Evolutionary conservation across 2,888 invertebrate species (phyloP).

Genomic region (Conus canariensis): DNA sequence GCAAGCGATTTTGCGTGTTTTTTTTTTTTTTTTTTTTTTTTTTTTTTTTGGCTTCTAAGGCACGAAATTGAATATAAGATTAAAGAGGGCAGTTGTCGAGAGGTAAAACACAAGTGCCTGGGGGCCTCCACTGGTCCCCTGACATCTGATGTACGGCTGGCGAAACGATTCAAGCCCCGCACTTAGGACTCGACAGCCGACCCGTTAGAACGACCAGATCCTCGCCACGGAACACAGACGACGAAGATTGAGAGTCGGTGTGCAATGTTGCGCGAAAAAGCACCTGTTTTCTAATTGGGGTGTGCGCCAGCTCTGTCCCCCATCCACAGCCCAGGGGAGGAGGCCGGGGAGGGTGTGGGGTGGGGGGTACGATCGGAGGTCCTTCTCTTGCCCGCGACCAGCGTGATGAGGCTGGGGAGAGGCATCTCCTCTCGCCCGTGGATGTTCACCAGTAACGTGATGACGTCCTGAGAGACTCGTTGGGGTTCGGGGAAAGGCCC

Average conservation of each 20-base stretch:
- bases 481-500: neutral
- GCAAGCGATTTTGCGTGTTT: neutral
- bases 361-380: neutral
- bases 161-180: constrained; percentile 35
- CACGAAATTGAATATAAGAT: constrained; percentile 43
- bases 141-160: constrained; percentile 34
- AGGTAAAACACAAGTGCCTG: constrained; percentile 37
- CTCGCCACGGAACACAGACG: constrained; percentile 30
- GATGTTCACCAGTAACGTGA: neutral
- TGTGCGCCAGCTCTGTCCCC: constrained; percentile 29
- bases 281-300: constrained; percentile 46
- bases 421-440: neutral
- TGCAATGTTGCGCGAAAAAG: constrained; percentile 41
- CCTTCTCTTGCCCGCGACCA: neutral
- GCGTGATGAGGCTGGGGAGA: neutral
- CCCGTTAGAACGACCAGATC: constrained; percentile 36
- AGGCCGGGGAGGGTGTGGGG: neutral
- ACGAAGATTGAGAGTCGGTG: constrained; percentile 37
- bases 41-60: neutral
- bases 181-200: constrained; percentile 32
- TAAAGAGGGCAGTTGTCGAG: constrained; percentile 45
- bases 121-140: constrained; percentile 20
- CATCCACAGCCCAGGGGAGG: neutral
- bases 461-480: constrained; percentile 9
- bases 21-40: neutral